Evolutionary conservation across 2,888 invertebrate species (phyloP).

Genomic region (Altica lythri): DNA sequence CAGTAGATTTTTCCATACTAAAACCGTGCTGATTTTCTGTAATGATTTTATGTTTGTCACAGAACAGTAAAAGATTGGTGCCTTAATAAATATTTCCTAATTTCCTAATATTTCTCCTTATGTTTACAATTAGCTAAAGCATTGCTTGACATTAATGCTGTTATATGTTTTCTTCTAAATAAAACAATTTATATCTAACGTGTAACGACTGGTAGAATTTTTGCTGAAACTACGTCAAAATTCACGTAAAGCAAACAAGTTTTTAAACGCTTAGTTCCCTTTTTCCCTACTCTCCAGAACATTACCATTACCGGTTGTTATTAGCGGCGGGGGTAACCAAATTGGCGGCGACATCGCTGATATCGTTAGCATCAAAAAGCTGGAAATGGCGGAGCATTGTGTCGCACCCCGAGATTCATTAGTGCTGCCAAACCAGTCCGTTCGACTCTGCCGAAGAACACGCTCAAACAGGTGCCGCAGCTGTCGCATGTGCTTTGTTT

Average conservation of each 20-base stretch:
- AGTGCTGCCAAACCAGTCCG: slow-evolving; percentile 5
- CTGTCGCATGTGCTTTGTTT: slow-evolving; percentile 6
- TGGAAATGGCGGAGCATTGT: slow-evolving; percentile 8
- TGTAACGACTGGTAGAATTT: no score
- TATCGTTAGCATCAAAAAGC: slow-evolving; percentile 21
- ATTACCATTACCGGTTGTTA: slow-evolving; percentile 12
- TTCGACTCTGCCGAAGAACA: not conserved
- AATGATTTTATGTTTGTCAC: no score
- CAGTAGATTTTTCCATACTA: no score
- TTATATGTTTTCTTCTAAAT: no score
- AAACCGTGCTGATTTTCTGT: no score
- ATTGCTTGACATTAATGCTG: no score
- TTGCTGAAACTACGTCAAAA: no score
- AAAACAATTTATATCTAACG: no score
- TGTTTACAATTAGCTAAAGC: no score
- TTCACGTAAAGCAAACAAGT: not conserved
- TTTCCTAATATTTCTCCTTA: no score
- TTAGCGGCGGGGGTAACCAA: slow-evolving; percentile 3
- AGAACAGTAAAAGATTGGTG: no score
- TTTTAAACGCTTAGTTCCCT: not conserved
- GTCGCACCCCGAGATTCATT: slow-evolving; percentile 5
- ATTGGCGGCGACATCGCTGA: slow-evolving; percentile 15
- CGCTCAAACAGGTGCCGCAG: slow-evolving; percentile 21
- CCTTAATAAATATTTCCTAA: no score
- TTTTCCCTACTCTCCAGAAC: not conserved